phyloP scores from a whole-genome alignment of 2,888 invertebrate genomes.

The Pandemis corylana region DNA sequence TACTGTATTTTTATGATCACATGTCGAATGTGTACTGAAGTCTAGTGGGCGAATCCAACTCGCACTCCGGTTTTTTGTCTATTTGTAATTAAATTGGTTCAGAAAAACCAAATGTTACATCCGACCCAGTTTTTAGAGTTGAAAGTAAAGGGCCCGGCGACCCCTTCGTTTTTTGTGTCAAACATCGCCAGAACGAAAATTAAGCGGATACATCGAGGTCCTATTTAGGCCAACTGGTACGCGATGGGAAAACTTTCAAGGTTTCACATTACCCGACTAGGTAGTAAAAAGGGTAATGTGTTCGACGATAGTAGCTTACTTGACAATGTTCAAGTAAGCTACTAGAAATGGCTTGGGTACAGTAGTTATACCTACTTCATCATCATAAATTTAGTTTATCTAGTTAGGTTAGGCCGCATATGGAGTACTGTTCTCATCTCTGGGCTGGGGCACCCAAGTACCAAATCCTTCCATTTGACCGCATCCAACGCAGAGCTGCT shows the following conservation, averaged over 20 bases:
- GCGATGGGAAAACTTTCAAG: constrained; percentile 3
- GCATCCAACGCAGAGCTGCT: too few relatives aligned
- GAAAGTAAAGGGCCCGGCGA: neutral
- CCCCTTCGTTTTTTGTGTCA: neutral
- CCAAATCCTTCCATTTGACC: too few relatives aligned
- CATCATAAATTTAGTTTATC: too few relatives aligned
- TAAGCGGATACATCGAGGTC: neutral
- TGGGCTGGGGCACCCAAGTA: too few relatives aligned
- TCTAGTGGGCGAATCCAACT: too few relatives aligned
- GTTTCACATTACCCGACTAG: constrained; percentile 2
- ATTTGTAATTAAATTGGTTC: too few relatives aligned
- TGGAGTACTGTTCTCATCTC: too few relatives aligned
- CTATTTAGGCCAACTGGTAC: constrained; percentile 1
- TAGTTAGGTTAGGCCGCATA: too few relatives aligned
- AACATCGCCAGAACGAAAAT: neutral
- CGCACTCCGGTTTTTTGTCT: too few relatives aligned
- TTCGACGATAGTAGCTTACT: neutral
- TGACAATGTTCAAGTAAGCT: neutral
- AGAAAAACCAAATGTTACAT: neutral
- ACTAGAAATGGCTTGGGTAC: neutral
- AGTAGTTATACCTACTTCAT: too few relatives aligned
- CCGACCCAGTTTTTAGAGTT: neutral
- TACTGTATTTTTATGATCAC: too few relatives aligned
- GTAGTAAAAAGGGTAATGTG: neutral
- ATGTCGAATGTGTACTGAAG: too few relatives aligned